Percentiles rank a stretch among this genome's conserved stretches.
Evolutionary conservation across 2,888 invertebrate genomes (phyloP).

Genomic region (Aporophyla lueneburgensis): DNA sequence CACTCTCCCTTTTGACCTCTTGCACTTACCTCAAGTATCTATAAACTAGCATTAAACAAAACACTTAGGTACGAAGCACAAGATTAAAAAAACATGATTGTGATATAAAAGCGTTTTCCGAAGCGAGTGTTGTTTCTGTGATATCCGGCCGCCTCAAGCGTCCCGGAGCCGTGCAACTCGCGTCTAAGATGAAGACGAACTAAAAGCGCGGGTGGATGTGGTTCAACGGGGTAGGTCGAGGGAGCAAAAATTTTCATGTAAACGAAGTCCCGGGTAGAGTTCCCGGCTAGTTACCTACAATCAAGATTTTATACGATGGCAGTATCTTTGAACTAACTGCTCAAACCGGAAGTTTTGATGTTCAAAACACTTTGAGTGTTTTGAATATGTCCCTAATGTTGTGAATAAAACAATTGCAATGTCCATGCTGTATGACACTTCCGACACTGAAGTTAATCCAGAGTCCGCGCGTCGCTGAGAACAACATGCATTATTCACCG

Average conservation of each 20-base stretch:
- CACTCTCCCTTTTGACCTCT: neutral
- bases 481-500: too few relatives aligned
- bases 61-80: neutral
- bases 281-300: neutral
- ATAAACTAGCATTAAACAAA: too few relatives aligned
- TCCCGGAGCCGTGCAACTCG: too few relatives aligned
- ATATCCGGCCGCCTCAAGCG: too few relatives aligned
- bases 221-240: too few relatives aligned
- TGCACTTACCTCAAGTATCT: neutral
- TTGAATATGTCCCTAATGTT: too few relatives aligned
- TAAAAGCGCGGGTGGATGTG: too few relatives aligned
- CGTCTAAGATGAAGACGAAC: too few relatives aligned
- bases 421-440: neutral
- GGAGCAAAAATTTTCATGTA: too few relatives aligned
- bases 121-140: neutral
- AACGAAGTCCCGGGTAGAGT: too few relatives aligned
- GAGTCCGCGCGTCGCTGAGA: too few relatives aligned
- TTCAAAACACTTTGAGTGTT: conserved; percentile 27
- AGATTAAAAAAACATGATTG: neutral
- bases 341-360: neutral
- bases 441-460: conserved; percentile 50
- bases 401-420: conserved; percentile 15
- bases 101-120: neutral
- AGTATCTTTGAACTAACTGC: neutral
- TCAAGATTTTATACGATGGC: neutral